These are phyloP conservation scores for Babyrousa celebensis DNA, from an alignment of 2,797 vertebrate genomes.

Conservation along the genomic window DNA sequence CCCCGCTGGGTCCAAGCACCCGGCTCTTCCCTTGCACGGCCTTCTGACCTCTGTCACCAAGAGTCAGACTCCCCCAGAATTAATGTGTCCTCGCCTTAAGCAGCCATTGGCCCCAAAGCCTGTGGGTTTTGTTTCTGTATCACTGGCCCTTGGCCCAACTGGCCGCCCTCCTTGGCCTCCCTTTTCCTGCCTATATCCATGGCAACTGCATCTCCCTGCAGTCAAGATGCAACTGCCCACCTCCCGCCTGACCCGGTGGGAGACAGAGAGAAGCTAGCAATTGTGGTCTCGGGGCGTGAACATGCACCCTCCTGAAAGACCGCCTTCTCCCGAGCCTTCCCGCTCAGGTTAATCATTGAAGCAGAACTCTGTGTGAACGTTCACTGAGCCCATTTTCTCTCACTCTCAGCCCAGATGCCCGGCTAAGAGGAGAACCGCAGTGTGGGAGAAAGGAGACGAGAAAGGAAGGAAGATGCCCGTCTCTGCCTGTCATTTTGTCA, in stretches of 20 bases:
- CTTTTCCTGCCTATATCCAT: constrained; percentile 63
- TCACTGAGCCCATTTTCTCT: neutral
- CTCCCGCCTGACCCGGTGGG: neutral
- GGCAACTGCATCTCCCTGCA: constrained; percentile 21
- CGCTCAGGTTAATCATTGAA: neutral
- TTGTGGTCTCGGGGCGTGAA: neutral
- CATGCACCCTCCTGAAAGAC: neutral
- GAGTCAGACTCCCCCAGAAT: neutral
- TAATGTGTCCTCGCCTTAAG: neutral
- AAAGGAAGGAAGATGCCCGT: neutral
- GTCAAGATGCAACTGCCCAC: neutral
- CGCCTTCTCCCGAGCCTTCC: neutral
- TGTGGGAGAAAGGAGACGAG: neutral
- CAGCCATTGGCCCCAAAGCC: neutral
- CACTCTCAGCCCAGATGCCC: neutral
- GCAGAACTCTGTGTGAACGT: neutral
- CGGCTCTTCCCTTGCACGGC: neutral
- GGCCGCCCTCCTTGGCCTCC: neutral
- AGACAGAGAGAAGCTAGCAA: neutral
- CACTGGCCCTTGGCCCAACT: neutral
- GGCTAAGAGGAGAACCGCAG: neutral
- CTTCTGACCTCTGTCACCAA: neutral
- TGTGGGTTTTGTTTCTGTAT: neutral
- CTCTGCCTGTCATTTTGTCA: neutral
- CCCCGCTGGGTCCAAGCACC: neutral